Percentiles rank a stretch among this genome's conserved stretches.
phyloP scores from a whole-genome alignment of 2,113 vertebrate genomes.

The cattle (Bos taurus) region ARS-UCD2.0 NC_037345.1:40781501-40782000 shows the following conservation, averaged over 20 bases:
- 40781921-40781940: background rate
- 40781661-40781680: fast-evolving
- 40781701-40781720: background rate
- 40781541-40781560: fast-evolving
- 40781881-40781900: background rate
- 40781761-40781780: background rate
- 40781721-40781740: background rate
- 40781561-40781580: too few relatives aligned
- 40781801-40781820: background rate
- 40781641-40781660: too few relatives aligned
- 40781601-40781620: too few relatives aligned
- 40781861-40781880: background rate
- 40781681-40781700: background rate
- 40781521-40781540: too few relatives aligned
- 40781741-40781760: background rate
- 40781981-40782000: background rate
- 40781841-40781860: background rate
- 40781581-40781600: too few relatives aligned
- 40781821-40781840: background rate
- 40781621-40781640: too few relatives aligned
- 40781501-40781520: too few relatives aligned
- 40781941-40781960: background rate
- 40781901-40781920: background rate
- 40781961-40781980: background rate
- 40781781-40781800: background rate